A percentile compares a stretch with the other conserved stretches of the same genome.
Evolutionary conservation across 2,797 vertebrate genomes (phyloP).

Genomic region (Enteromius radiatus): DNA sequence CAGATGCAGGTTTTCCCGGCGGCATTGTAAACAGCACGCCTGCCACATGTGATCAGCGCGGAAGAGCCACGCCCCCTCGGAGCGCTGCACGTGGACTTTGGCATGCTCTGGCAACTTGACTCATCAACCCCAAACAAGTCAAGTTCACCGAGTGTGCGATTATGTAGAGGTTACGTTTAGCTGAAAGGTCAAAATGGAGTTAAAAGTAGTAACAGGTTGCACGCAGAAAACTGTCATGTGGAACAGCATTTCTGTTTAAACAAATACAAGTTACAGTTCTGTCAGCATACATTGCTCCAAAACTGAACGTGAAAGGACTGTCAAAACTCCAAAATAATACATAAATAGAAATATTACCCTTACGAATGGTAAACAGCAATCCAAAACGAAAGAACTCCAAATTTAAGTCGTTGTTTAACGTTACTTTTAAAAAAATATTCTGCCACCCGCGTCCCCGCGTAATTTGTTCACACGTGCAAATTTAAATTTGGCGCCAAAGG

Average conservation of each 20-base stretch:
- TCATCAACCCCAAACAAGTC: background rate
- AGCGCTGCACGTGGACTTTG: slow-evolving; percentile 79
- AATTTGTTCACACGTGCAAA: background rate
- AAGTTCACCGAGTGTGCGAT: background rate
- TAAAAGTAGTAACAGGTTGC: background rate
- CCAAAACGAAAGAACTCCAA: background rate
- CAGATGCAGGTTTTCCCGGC: slow-evolving; percentile 30
- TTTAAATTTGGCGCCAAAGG: background rate
- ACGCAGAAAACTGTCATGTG: background rate
- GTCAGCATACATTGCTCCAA: background rate
- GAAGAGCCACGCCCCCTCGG: slow-evolving; percentile 68
- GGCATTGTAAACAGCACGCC: slow-evolving; percentile 69
- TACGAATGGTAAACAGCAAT: background rate
- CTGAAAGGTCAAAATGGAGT: background rate
- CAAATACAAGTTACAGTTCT: background rate
- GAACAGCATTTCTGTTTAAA: background rate
- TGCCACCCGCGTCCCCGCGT: background rate
- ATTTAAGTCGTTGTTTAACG: background rate
- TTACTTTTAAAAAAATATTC: background rate
- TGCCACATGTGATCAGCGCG: slow-evolving; percentile 69
- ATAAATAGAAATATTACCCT: too few species aligned
- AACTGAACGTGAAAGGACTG: background rate
- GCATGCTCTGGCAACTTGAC: slow-evolving; percentile 65
- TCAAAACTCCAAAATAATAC: background rate
- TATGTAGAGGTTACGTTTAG: background rate